Conservation (phyloP, 30 jellyfish, hydroid and myxozoan species). For the Pelagia noctiluca region DNA sequence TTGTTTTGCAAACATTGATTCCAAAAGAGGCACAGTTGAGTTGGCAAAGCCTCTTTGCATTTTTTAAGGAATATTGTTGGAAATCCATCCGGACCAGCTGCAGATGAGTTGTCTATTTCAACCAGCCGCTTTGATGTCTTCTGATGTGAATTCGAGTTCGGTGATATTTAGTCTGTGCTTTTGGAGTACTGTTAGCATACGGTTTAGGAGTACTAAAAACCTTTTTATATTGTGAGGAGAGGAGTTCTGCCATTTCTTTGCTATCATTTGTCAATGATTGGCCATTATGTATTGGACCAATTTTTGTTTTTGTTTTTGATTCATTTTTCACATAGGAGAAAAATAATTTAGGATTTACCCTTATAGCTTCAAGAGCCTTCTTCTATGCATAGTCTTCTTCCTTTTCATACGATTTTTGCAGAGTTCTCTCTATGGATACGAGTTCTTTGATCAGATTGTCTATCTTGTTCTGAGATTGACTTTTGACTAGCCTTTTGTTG, state of each 20-base stretch:
- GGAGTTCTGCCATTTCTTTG: slow-evolving; percentile 2
- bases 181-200: not conserved
- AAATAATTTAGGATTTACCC: too few relatives aligned
- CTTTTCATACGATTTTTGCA: too few relatives aligned
- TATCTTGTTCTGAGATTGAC: too few relatives aligned
- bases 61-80: too few relatives aligned
- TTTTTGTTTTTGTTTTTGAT: not conserved
- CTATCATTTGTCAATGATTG: not conserved
- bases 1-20: not conserved
- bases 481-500: too few relatives aligned
- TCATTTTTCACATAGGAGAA: not conserved
- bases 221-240: not conserved
- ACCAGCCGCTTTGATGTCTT: not conserved
- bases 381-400: too few relatives aligned
- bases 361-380: too few relatives aligned
- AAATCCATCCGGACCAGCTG: slow-evolving; percentile 7
- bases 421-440: too few relatives aligned
- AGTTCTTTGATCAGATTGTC: too few relatives aligned
- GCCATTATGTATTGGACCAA: not conserved
- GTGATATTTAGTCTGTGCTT: not conserved
- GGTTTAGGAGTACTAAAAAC: not conserved
- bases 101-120: slow-evolving; percentile 1
- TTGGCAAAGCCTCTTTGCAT: not conserved
- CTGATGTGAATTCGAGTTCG: not conserved
- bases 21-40: not conserved